phyloP scores from a whole-genome alignment of 2,113 vertebrate species.

The Spermophilus dauricus region DNA sequence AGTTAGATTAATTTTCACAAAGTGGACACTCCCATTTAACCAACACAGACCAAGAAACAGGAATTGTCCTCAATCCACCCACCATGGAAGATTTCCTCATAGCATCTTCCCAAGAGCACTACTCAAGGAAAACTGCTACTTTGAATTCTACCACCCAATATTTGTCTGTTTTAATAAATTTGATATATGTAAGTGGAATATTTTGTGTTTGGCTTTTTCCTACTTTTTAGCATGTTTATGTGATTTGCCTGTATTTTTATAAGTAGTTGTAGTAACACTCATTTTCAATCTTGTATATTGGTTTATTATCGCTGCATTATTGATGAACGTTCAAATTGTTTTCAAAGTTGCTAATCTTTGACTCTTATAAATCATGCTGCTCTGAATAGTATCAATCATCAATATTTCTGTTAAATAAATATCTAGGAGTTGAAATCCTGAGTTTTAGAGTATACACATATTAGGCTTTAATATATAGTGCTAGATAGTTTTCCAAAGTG shows the following conservation, averaged over 20 bases:
- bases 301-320: neutral
- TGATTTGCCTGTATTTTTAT: neutral
- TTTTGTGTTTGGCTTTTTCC: slow-evolving; percentile 8
- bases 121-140: neutral
- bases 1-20: neutral
- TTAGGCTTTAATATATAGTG: neutral
- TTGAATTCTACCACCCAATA: neutral
- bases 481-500: neutral
- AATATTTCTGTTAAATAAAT: slow-evolving; percentile 7
- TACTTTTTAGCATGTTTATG: neutral
- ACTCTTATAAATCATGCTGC: neutral
- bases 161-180: neutral
- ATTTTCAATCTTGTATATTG: neutral
- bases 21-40: neutral
- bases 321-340: neutral
- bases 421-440: neutral
- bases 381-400: neutral
- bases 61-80: neutral
- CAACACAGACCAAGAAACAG: neutral
- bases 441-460: neutral
- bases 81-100: neutral
- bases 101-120: neutral
- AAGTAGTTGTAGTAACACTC: neutral
- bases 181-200: neutral
- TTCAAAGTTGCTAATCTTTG: neutral